phyloP scores from a whole-genome alignment of 2,888 invertebrate species.

The Pammene aurita region DNA sequence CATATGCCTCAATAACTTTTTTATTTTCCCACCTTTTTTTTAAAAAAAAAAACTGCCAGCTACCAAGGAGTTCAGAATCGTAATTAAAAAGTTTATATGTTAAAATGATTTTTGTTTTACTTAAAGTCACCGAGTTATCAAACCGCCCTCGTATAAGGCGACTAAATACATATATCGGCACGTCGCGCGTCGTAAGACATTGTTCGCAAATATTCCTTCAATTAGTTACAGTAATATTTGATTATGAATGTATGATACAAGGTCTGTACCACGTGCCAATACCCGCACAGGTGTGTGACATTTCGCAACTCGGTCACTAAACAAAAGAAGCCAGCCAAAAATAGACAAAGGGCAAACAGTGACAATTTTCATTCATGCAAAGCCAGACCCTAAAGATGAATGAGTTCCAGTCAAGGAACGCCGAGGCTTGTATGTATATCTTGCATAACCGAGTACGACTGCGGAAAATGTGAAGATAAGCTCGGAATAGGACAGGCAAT shows the following conservation, averaged over 20 bases:
- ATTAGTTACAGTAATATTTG: conserved; percentile 6
- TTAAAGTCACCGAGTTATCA: no score
- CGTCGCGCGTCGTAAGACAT: no score
- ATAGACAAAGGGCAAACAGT: conserved; percentile 43
- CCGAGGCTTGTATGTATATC: conserved; percentile 37
- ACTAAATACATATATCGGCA: no score
- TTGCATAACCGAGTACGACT: conserved; percentile 35
- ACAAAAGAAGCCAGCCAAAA: conserved; percentile 28
- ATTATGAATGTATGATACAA: conserved; percentile 30
- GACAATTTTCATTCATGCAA: conserved; percentile 47
- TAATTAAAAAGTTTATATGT: no score
- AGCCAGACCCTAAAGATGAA: conserved; percentile 21
- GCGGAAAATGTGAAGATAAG: conserved; percentile 22
- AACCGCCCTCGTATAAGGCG: no score
- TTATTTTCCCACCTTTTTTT: no score
- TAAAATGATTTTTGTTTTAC: no score
- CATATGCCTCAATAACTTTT: no score
- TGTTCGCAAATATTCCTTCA: no score
- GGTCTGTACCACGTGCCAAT: conserved; percentile 26
- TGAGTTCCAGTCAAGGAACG: conserved; percentile 16
- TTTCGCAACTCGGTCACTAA: conserved; percentile 37
- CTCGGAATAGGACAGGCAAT: conserved; percentile 30
- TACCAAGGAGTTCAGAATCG: no score
- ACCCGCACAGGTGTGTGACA: conserved; percentile 31
- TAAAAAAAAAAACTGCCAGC: no score